Base-by-base conservation (phyloP, 2,888 invertebrate genomes). In the Catocala nupta region DNA sequence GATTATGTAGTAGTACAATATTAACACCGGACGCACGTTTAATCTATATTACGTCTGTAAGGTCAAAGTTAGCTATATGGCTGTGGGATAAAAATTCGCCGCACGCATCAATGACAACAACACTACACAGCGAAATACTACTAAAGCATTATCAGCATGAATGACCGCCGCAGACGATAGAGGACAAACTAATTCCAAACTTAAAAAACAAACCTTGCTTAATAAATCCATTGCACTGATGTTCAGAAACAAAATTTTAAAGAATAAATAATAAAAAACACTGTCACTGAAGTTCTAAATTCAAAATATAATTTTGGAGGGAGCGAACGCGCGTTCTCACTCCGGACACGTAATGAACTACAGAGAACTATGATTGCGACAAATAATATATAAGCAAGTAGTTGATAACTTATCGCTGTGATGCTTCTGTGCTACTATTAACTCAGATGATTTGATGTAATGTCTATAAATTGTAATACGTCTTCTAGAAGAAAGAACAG, bases 181-280 rank as follows among this genome's bases (percentile, higher is more conserved):
- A 71, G 75, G 76, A 5, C 66, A 73, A 59, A 57, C 7, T 3
- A 61, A 58, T 45, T 51, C 34, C 9, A 53, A 39, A 8, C 6
- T 10, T 34, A 39, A 13, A 39, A 44, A 34, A 76, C 77, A 52
- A 68, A 83, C 83, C 83, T 78, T 82, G 71, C 59, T 81, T 11
- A 83, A 53, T 44, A 82, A 34, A 80, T 83, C 83, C 83, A 83
- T 83, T 55, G 55, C 65, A 65, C 54, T 53, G 55, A 42, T 53
- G 16, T 50, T 56, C 54, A 58, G 65, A 63, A 51, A 43, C 53
- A 44, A 25, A 9, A 59, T 50, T 59, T 63, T 49, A 59, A 63
- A 67, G 0, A 62, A 60, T 54, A 43, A 25, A 47, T 59, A 47
- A 61, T n/a, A 56, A 51, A 66, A 57, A 48, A 57, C 70, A 75